Evolutionary conservation across 2,888 invertebrate genomes (phyloP), one percentile per base, ranked within the genome.

Genomic region (Drosophila leonis): DNA sequence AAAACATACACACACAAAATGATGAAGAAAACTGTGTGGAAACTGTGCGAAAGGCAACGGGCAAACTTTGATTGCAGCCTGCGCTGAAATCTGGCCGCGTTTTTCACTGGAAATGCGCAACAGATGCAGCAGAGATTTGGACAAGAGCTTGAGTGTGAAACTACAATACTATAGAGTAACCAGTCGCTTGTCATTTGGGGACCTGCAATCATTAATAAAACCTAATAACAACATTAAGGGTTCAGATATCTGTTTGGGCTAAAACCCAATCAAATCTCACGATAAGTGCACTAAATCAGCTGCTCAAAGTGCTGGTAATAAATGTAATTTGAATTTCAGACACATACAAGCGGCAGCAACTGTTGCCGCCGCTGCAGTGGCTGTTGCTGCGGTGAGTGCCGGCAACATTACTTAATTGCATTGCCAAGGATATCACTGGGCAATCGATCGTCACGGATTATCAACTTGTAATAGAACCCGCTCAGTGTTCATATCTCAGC

Each of bases 261-360:
- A 60, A 80, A 83, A 80, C 75, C 83, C 85, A 90, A 91, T 91
- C 90, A 84, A 88, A 90, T 88, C 84, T 85, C 90, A 87, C 91
- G 90, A 91, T 91, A 90, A 92, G 83, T 84, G 80, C 82, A 90
- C 91, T 89, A 90, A 92, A 91, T 91, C 90, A 90, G 87, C 80
- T 82, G 90, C 88, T 90, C 90, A 92, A 88, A 85, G 85, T 78
- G 70, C 66, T 72, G 71, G 80, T 90, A 91, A 92, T 92, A 87
- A 90, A 91, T 89, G 92, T 90, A 92, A 92, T 92, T 92, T 90
- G 80, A 81, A 82, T 90, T 84, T 80, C 76, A 79, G 75, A 79
- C 75, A 67, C 66, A 42, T 46, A 51, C 29, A 27, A 46, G 46
- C 56, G 37, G 31, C 46, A 41, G 51, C 54, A 44, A 65, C 52